Base-by-base conservation (phyloP, 2,888 invertebrate genomes). In the Auanema sp. region DNA sequence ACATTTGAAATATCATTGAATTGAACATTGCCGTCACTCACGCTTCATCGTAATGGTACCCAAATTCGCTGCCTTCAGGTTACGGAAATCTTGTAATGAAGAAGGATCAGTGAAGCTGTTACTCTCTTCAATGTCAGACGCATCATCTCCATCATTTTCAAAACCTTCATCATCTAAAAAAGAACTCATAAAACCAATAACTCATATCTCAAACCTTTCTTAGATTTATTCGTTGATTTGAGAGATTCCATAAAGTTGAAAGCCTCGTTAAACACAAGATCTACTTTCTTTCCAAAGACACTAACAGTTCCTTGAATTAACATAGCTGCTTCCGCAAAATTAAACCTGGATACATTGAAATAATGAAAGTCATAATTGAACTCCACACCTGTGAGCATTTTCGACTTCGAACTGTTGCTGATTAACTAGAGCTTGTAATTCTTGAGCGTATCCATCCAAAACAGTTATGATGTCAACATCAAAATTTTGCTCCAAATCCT, bases 301-400 rank as follows among this genome's bases (percentile, higher is more conserved):
- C 87, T 86, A 21, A 89, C 88, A 18, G 90, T 89, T 81, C 89
- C 89, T 85, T 91, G 90, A 71, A 92, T 84, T 66, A 92, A 85
- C 73, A 91, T 84, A n/a, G 90, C 91, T 64, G 90, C 89, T 85
- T 91, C 90, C 1, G 89, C 88, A 86, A 90, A 91, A 85, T 91
- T 90, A 79, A 89, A 88, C 49, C 86, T 72, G 50, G 55, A 33
- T 51, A 12, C 4, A 51, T 55, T 55, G 25, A 5, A 5, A 33
- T 33, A n/a, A n/a, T n/a, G n/a, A n/a, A n/a, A n/a, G n/a, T n/a
- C n/a, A n/a, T n/a, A n/a, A n/a, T n/a, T n/a, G n/a, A 33, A 5
- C 8, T 33, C 10, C 25, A 21, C 42, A 57, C 57, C 62, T 56
- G 40, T 62, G 62, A 6, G 56, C 62, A 57, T 62, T 62, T 33